Conservation (phyloP, 2,113 vertebrate genomes). For the Petroica traversi region DNA sequence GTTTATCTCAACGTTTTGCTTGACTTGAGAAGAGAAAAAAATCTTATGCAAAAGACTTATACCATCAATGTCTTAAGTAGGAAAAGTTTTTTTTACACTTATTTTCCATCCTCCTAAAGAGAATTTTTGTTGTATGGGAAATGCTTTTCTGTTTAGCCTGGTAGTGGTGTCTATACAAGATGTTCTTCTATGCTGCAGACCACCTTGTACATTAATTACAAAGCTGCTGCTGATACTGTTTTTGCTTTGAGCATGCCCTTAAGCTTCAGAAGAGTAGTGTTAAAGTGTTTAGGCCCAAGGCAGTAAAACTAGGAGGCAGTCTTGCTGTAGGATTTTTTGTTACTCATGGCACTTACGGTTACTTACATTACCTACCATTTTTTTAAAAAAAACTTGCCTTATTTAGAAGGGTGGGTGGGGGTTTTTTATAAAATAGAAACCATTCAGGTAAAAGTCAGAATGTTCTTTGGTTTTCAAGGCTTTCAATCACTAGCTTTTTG, state of each 20-base stretch:
- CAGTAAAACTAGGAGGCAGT: not conserved
- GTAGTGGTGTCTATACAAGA: not conserved
- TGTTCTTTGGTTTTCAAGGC: not conserved
- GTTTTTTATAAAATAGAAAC: not conserved
- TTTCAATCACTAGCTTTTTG: not conserved
- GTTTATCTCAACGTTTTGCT: not conserved
- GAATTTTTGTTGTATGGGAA: not conserved
- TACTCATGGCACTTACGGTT: not conserved
- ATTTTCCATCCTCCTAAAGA: not conserved
- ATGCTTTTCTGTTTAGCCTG: not conserved
- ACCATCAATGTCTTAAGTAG: not conserved
- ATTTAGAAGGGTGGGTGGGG: accelerated
- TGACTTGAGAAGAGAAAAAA: not conserved
- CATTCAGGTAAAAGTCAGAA: not conserved
- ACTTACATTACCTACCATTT: accelerated
- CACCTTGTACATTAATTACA: not conserved
- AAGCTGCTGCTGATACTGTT: not conserved
- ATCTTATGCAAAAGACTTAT: not conserved
- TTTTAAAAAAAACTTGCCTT: not conserved
- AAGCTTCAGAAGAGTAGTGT: not conserved
- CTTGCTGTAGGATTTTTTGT: not conserved
- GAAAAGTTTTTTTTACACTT: not conserved
- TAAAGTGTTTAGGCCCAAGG: not conserved
- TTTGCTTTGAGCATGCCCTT: not conserved
- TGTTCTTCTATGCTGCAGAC: not conserved